Evolutionary conservation across 1,140 invertebrate species (phyloP), one percentile per base, ranked within the genome.

Genomic region (Steinernema khuongi): DNA sequence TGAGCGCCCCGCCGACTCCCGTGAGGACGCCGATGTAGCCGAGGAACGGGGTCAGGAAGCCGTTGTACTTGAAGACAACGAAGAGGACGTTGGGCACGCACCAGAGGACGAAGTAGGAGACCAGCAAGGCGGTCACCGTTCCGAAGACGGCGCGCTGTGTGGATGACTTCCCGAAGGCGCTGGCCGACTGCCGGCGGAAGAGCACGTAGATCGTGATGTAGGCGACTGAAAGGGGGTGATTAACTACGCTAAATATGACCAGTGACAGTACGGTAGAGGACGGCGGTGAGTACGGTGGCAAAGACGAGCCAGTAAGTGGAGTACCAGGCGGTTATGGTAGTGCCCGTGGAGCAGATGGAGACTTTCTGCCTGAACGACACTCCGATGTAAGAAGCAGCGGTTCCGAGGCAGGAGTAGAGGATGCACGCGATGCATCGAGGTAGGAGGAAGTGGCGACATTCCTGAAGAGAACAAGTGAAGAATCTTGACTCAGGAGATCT

Each of bases 71-170:
- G 50, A 60, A 60, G 19, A 60, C 7, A 22, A 22, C 50, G 50
- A 60, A 22, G 19, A 60, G 50, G 50, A 60, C 50, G 50, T 60
- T 60, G 50, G 50, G 50, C 14, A 60, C 22, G 22, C 50, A 60
- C 50, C 50, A 60, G 50, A 11, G 22, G 50, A 60, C 22, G 19
- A 60, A 60, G 50, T 60, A 60, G 50, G 50, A 60, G 50, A 26
- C 50, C 14, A 60, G 50, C 11, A 60, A 14, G 7, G 50, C 50
- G 50, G 50, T 17, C 50, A 60, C 26, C 22, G 50, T 60, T 14
- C 14, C 50, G 50, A 60, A 60, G 50, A 60, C 2, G 7, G 50
- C 50, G 14, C 22, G 11, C 19, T 60, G 50, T 22, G 50, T 17
- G 50, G 50, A 60, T 14, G 50, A 17, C 50, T 60, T 60, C 14